Percentiles rank a stretch among this genome's conserved stretches.
These are phyloP conservation scores for Drosophila baimaii DNA, from an alignment of 1,140 invertebrate species.

Conservation along the genomic window DNA sequence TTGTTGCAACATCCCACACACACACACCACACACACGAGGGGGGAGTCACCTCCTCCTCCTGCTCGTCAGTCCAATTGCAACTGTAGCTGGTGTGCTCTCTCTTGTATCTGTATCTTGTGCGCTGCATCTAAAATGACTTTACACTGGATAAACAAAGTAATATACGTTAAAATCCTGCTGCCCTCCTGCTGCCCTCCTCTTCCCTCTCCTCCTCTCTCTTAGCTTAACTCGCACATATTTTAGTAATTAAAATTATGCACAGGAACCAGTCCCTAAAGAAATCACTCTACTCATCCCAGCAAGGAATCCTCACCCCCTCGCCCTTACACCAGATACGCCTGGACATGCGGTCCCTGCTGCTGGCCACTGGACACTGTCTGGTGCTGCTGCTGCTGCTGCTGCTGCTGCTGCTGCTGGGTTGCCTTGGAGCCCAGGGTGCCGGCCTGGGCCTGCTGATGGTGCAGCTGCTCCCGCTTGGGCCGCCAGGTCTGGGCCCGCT, in stretches of 20 bases:
- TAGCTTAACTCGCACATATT: slow-evolving; percentile 75
- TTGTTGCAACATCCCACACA: slow-evolving; percentile 16
- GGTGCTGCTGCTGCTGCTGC: slow-evolving; percentile 60
- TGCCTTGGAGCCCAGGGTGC: slow-evolving; percentile 59
- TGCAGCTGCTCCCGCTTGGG: slow-evolving; percentile 69
- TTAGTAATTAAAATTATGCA: slow-evolving; percentile 82
- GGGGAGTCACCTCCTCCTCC: too few relatives aligned
- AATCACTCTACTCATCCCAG: slow-evolving; percentile 71
- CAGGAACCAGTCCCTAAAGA: slow-evolving; percentile 83
- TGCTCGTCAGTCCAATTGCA: slow-evolving; percentile 45
- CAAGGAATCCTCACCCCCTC: slow-evolving; percentile 12
- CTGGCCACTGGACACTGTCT: slow-evolving; percentile 66
- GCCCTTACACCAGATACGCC: slow-evolving; percentile 64
- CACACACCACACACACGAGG: too few relatives aligned
- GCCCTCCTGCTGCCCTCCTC: not conserved
- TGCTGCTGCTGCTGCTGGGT: slow-evolving; percentile 59
- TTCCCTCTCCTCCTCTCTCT: slow-evolving; percentile 10
- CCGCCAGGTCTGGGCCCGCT: slow-evolving; percentile 70
- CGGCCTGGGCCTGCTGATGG: slow-evolving; percentile 52
- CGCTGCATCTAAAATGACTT: slow-evolving; percentile 77
- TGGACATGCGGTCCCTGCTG: slow-evolving; percentile 67
- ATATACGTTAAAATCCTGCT: slow-evolving; percentile 47
- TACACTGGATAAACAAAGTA: slow-evolving; percentile 77
- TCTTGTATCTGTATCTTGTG: slow-evolving; percentile 43
- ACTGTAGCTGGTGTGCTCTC: slow-evolving; percentile 46